phyloP scores from a whole-genome alignment of 2,113 vertebrate species.

The Eudyptes chrysolophus region DNA sequence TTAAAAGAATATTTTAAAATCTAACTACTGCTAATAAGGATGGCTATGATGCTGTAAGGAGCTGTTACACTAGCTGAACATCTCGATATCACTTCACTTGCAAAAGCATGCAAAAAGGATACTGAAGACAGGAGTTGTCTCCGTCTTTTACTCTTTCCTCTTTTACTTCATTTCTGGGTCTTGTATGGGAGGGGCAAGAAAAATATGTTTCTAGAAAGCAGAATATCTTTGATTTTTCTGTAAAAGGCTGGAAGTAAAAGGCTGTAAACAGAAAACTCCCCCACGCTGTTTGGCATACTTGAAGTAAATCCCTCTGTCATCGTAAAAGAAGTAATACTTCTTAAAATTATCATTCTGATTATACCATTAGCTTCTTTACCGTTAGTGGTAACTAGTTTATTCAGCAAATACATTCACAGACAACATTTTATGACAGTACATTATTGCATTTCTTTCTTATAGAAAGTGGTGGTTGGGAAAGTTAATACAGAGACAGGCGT shows the following conservation, averaged over 20 bases:
- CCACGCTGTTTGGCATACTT: background rate
- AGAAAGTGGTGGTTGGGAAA: background rate
- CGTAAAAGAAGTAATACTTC: background rate
- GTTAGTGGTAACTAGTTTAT: background rate
- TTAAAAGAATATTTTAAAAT: background rate
- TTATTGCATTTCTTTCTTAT: background rate
- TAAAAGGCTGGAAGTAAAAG: background rate
- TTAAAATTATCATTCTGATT: background rate
- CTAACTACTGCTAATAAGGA: background rate
- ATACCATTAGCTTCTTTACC: background rate
- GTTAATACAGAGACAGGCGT: background rate
- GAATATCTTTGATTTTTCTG: background rate
- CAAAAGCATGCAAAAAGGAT: background rate
- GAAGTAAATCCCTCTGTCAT: background rate
- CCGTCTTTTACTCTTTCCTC: background rate
- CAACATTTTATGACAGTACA: background rate
- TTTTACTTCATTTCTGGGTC: background rate
- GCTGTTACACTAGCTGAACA: background rate
- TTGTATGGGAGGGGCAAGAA: background rate
- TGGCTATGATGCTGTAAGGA: fast-evolving
- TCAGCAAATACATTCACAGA: background rate
- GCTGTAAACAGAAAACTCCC: background rate
- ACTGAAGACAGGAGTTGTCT: background rate
- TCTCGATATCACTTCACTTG: background rate
- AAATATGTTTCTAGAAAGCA: background rate